A percentile compares a stretch with the other conserved stretches of the same genome.
phyloP scores from a whole-genome alignment of 2,797 vertebrate species.

The Chrysocyon brachyurus region DNA sequence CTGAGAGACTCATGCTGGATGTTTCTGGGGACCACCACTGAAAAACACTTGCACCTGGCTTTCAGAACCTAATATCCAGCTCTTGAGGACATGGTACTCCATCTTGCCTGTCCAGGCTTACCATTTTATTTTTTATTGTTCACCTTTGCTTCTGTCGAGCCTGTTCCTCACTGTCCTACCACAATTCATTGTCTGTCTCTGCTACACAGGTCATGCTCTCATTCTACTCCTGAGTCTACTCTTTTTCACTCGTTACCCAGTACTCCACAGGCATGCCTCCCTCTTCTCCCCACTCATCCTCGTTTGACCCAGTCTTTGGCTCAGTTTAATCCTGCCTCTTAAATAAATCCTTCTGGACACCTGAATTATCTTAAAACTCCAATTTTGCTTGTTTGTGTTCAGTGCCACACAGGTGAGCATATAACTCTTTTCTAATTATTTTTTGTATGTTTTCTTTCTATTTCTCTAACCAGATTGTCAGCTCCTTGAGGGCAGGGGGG shows the following conservation, averaged over 20 bases:
- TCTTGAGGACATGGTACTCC: neutral
- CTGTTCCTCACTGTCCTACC: neutral
- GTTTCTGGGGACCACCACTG: neutral
- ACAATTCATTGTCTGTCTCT: neutral
- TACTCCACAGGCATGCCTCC: neutral
- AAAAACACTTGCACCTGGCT: neutral
- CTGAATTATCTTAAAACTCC: slow-evolving; percentile 8
- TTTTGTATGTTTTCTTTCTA: neutral
- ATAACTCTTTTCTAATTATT: slow-evolving; percentile 6
- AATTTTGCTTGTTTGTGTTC: neutral
- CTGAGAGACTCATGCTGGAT: neutral
- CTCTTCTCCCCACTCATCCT: neutral
- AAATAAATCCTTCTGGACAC: slow-evolving; percentile 21
- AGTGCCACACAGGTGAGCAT: neutral
- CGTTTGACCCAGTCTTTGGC: neutral
- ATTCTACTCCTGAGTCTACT: neutral
- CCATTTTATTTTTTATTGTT: neutral
- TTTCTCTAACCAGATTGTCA: neutral
- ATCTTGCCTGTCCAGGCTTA: neutral
- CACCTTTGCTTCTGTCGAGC: neutral
- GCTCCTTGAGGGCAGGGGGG: neutral
- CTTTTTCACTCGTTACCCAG: neutral
- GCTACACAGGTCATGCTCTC: neutral
- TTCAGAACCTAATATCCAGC: neutral
- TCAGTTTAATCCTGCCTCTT: slow-evolving; percentile 36